Percentiles rank a stretch among this genome's conserved stretches.
Conservation (phyloP, 2,113 vertebrate species). For the Nibea albiflora region DNA sequence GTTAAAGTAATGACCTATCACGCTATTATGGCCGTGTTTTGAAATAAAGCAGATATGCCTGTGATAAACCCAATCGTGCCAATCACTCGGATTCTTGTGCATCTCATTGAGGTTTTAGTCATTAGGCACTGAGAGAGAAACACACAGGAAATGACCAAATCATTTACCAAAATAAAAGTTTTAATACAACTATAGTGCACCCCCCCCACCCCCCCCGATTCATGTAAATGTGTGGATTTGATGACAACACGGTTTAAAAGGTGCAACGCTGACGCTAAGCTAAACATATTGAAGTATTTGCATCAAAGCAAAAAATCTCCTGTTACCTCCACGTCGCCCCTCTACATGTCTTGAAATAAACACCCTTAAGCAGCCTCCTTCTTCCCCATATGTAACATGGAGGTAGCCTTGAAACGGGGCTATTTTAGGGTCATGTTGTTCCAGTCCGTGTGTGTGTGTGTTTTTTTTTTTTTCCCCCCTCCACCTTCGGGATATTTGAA, state of each 20-base stretch:
- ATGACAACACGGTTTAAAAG: not conserved
- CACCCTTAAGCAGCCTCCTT: constrained; percentile 18
- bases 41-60: constrained; percentile 40
- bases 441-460: constrained; percentile 42
- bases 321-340: not conserved
- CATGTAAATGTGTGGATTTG: not conserved
- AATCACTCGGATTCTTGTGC: constrained; percentile 27
- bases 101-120: not conserved
- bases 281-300: constrained; percentile 1
- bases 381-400: constrained; percentile 14
- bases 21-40: constrained; percentile 35
- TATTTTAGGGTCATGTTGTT: constrained; percentile 64
- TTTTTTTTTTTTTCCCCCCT: not conserved
- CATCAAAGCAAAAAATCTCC: constrained; percentile 37
- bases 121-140: no score
- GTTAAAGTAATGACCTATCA: constrained; percentile 56
- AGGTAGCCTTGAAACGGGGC: constrained; percentile 30
- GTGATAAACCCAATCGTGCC: constrained; percentile 46
- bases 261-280: not conserved
- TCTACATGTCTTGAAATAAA: constrained; percentile 25
- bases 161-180: not conserved
- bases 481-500: constrained; percentile 72
- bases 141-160: no score
- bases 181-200: not conserved
- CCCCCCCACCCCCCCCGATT: not conserved